These are phyloP conservation scores for Tretioscincus oriximinensis DNA, from an alignment of 2,113 vertebrate species.

Conservation along the genomic window DNA sequence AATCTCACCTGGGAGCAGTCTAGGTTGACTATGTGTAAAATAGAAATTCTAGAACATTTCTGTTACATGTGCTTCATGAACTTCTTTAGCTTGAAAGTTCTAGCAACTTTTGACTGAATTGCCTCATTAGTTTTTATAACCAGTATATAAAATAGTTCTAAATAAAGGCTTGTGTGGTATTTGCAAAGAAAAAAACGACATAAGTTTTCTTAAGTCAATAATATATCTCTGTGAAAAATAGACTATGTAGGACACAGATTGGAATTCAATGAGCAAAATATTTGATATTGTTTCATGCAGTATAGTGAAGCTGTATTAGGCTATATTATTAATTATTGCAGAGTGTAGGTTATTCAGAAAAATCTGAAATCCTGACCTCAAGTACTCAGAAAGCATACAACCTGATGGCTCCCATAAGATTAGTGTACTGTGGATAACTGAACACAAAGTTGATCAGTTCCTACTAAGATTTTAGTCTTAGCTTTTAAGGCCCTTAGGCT, in stretches of 20 bases:
- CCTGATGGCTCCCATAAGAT: too few relatives aligned
- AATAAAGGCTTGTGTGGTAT: background rate
- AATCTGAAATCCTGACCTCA: too few relatives aligned
- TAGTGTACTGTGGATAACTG: too few relatives aligned
- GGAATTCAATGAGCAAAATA: background rate
- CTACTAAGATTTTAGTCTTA: too few relatives aligned
- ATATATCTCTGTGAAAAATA: background rate
- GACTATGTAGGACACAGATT: background rate
- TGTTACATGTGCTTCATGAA: conserved; percentile 1
- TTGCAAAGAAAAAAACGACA: background rate
- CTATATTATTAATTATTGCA: too few relatives aligned
- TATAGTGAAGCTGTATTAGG: background rate
- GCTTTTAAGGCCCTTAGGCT: too few relatives aligned
- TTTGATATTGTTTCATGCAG: background rate
- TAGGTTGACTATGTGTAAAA: background rate
- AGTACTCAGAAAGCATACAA: too few relatives aligned
- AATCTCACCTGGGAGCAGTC: too few relatives aligned
- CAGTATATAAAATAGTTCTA: background rate
- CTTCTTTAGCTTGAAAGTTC: too few relatives aligned
- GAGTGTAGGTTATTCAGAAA: too few relatives aligned
- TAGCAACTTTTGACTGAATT: background rate
- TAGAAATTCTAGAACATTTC: background rate
- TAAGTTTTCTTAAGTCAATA: background rate
- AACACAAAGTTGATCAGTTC: too few relatives aligned
- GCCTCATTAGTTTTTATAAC: background rate